Conservation (phyloP, 92 coral and sea anemone genomes). For the Zoanthus solanderi region DNA sequence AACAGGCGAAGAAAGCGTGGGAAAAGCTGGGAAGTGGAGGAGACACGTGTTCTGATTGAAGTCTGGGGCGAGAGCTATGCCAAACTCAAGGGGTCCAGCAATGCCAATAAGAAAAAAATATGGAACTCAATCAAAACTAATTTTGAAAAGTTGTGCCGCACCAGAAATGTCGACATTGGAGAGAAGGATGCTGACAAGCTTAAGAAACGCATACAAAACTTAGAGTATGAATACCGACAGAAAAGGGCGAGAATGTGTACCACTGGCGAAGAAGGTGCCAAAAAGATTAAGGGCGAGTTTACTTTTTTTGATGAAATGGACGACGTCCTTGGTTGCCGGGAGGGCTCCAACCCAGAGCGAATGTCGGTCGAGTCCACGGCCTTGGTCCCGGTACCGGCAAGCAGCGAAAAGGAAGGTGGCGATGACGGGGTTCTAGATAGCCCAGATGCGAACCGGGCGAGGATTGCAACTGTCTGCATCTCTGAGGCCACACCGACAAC, state of each 20-base stretch:
- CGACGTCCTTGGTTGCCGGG: slow-evolving; percentile 54
- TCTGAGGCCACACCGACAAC: slow-evolving; percentile 31
- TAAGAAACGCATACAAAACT: slow-evolving; percentile 53
- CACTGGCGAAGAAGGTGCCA: slow-evolving; percentile 62
- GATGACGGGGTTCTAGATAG: slow-evolving; percentile 25
- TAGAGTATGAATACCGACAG: slow-evolving; percentile 58
- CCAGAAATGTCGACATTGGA: slow-evolving; percentile 16
- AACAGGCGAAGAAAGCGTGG: slow-evolving; percentile 40
- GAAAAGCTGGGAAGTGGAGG: slow-evolving; percentile 46
- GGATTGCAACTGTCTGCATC: slow-evolving; percentile 40
- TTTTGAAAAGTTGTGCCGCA: slow-evolving; percentile 39
- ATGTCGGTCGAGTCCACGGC: slow-evolving; percentile 64
- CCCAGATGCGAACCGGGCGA: slow-evolving; percentile 37
- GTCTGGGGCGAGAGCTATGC: slow-evolving; percentile 37
- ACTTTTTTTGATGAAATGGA: slow-evolving; percentile 53
- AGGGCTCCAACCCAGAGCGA: slow-evolving; percentile 62
- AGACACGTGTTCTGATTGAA: slow-evolving; percentile 37
- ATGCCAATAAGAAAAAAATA: slow-evolving; percentile 17
- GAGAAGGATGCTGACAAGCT: slow-evolving; percentile 46
- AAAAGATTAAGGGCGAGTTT: slow-evolving; percentile 51
- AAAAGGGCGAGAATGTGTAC: slow-evolving; percentile 53
- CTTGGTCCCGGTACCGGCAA: slow-evolving; percentile 39
- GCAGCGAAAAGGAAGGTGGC: slow-evolving; percentile 29
- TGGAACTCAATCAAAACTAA: slow-evolving; percentile 29
- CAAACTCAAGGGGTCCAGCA: slow-evolving; percentile 32